These are phyloP conservation scores for Mesitornis unicolor DNA, from an alignment of 2,113 vertebrate species.

Conservation along the genomic window DNA sequence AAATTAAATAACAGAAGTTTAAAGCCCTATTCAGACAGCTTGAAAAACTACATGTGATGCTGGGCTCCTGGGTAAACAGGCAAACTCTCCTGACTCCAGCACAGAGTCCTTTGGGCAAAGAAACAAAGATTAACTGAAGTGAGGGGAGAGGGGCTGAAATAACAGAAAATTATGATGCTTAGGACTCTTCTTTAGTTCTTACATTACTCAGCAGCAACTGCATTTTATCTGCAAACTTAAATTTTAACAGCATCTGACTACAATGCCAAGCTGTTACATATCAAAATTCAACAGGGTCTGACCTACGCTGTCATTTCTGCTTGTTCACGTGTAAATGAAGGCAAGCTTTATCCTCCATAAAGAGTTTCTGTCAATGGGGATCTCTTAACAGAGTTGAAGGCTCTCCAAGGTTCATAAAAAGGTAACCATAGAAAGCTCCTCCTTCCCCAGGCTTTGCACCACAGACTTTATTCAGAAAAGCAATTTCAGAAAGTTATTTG, in stretches of 20 bases:
- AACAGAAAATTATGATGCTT: not conserved
- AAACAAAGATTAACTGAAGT: not conserved
- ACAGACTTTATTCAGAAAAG: not conserved
- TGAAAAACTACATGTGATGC: not conserved
- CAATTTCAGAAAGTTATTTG: not conserved
- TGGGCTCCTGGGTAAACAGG: not conserved
- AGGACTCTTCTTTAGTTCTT: not conserved
- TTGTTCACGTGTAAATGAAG: slow-evolving; percentile 3
- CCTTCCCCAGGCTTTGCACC: not conserved
- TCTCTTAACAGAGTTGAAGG: slow-evolving; percentile 2
- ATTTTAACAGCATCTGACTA: slow-evolving; percentile 26
- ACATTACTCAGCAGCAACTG: not conserved
- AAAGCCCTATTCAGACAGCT: not conserved
- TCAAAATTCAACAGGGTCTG: slow-evolving; percentile 29
- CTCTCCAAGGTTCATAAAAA: not conserved
- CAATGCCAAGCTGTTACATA: not conserved
- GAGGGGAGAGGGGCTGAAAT: not conserved
- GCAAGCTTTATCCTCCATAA: not conserved
- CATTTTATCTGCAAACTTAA: slow-evolving; percentile 19
- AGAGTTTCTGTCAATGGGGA: not conserved
- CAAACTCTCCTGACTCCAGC: not conserved
- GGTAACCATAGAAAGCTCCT: not conserved
- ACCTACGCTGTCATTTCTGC: not conserved
- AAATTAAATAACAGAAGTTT: not conserved
- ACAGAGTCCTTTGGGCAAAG: not conserved